These are phyloP conservation scores for Lucilia cuprina DNA, from an alignment of 1,140 invertebrate genomes.

Conservation along the genomic window DNA sequence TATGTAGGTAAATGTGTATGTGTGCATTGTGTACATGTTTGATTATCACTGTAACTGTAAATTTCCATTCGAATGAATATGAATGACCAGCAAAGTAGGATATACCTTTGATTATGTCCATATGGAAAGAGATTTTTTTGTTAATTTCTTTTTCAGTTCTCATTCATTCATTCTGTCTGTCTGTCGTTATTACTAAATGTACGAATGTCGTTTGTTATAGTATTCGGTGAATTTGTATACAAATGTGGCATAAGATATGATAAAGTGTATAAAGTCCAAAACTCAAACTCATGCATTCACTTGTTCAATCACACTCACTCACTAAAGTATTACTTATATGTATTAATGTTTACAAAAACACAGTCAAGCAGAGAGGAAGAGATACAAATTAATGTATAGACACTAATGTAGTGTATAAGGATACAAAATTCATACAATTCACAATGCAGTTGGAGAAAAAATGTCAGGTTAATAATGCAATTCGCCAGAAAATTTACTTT, in stretches of 20 bases:
- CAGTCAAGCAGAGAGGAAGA: neutral
- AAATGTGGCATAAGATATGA: constrained; percentile 8
- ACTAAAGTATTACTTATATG: too few relatives aligned
- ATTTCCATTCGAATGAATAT: constrained; percentile 17
- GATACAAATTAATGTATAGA: constrained; percentile 12
- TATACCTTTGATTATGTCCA: constrained; percentile 11
- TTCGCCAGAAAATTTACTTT: too few relatives aligned
- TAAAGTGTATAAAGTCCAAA: neutral
- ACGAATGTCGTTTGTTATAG: neutral
- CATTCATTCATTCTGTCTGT: neutral
- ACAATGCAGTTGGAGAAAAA: too few relatives aligned
- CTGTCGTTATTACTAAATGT: neutral
- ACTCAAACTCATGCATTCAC: neutral
- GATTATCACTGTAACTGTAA: constrained; percentile 17
- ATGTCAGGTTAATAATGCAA: too few relatives aligned
- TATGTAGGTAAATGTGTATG: neutral
- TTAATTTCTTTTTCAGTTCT: neutral
- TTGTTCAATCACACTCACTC: neutral
- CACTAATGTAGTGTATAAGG: constrained; percentile 1
- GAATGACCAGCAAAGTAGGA: constrained; percentile 16
- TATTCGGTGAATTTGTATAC: constrained; percentile 10
- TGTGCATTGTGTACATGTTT: neutral
- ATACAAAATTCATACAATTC: neutral
- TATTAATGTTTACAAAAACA: neutral
- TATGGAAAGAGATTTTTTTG: neutral